A percentile compares a stretch with the other conserved stretches of the same genome.
Evolutionary conservation across 2,797 vertebrate genomes (phyloP).

Genomic region (Tinamus major): DNA sequence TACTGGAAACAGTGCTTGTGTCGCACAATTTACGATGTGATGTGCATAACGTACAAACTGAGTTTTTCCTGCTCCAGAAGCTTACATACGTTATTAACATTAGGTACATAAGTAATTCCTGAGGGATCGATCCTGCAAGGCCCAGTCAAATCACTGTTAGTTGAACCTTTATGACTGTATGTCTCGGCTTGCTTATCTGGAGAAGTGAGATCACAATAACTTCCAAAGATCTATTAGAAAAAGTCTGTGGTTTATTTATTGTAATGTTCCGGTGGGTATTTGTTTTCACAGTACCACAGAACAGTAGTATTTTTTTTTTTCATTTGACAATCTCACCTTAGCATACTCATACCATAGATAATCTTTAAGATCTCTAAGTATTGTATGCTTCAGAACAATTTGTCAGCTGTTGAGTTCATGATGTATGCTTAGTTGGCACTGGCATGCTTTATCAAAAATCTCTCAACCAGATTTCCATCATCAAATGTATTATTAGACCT

Average conservation of each 20-base stretch:
- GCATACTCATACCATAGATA: too few species aligned
- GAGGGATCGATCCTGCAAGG: neutral
- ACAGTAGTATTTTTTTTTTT: neutral
- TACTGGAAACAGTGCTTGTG: neutral
- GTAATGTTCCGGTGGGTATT: neutral
- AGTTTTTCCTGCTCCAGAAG: neutral
- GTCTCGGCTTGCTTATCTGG: neutral
- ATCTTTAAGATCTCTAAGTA: neutral
- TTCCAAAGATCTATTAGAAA: neutral
- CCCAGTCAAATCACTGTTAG: neutral
- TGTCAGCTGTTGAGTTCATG: neutral
- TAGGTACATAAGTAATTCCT: neutral
- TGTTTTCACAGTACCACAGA: neutral
- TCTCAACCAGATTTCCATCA: neutral
- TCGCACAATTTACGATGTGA: slow-evolving; percentile 44
- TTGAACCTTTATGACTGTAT: slow-evolving; percentile 2
- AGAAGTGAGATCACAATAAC: neutral
- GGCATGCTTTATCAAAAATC: neutral
- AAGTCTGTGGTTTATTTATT: neutral
- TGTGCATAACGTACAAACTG: neutral
- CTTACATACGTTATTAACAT: slow-evolving; percentile 39
- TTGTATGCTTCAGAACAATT: too few species aligned
- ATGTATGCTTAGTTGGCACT: neutral
- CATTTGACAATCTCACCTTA: neutral
- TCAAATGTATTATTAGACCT: neutral